These are phyloP conservation scores for Semnornis frantzii DNA, from an alignment of 2,113 vertebrate genomes.

Conservation along the genomic window DNA sequence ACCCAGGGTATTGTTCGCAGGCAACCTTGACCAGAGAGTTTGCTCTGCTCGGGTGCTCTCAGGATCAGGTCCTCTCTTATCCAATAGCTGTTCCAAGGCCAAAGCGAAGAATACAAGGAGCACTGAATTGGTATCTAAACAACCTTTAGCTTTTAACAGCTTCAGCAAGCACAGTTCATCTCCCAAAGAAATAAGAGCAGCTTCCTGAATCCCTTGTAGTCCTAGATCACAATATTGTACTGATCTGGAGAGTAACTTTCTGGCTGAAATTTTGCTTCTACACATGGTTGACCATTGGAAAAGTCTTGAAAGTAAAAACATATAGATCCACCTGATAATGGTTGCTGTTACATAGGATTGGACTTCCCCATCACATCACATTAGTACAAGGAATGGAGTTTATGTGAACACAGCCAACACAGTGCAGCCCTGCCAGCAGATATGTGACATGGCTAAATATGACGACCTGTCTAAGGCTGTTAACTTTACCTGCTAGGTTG, in stretches of 20 bases:
- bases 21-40: not conserved
- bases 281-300: not conserved
- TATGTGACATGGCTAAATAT: not conserved
- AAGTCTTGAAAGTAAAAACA: not conserved
- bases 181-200: not conserved
- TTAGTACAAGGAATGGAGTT: not conserved
- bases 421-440: not conserved
- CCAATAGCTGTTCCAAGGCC: not conserved
- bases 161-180: not conserved
- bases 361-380: not conserved
- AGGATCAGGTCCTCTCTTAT: not conserved
- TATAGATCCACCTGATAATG: not conserved
- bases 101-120: not conserved
- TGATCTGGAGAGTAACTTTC: not conserved
- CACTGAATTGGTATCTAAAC: not conserved
- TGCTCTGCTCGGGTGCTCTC: not conserved
- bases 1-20: not conserved
- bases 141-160: not conserved
- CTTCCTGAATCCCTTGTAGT: not conserved
- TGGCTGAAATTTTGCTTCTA: not conserved
- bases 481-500: not conserved
- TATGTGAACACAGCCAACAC: not conserved
- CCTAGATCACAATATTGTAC: not conserved
- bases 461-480: not conserved
- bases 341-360: not conserved